A percentile compares a stretch with the other conserved stretches of the same genome.
phyloP scores from a whole-genome alignment of 2,888 invertebrate species.

The Baccha elongata region DNA sequence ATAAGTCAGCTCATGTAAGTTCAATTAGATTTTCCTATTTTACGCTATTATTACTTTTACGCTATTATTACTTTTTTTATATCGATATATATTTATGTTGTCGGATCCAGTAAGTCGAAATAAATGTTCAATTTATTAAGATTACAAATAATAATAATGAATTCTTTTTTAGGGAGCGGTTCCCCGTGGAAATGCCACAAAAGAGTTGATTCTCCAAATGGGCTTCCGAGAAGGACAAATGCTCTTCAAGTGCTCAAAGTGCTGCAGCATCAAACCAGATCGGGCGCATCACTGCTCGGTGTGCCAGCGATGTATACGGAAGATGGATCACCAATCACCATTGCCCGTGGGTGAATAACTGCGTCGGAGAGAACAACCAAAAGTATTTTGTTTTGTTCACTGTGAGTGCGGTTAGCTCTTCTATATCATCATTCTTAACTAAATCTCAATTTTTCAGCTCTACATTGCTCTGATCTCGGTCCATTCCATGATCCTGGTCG shows the following conservation, averaged over 20 bases:
- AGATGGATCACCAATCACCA: slow-evolving; percentile 88
- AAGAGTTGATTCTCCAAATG: slow-evolving; percentile 97
- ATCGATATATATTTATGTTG: too few species aligned
- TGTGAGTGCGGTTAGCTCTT: slow-evolving; percentile 84
- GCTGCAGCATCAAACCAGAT: slow-evolving; percentile 97
- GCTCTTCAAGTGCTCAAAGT: slow-evolving; percentile 97
- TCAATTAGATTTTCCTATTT: too few species aligned
- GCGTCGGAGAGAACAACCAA: slow-evolving; percentile 99
- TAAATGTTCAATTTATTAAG: too few species aligned
- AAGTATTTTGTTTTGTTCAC: slow-evolving; percentile 99
- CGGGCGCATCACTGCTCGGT: slow-evolving; percentile 98
- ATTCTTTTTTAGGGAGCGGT: slow-evolving; percentile 90
- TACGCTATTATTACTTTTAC: too few species aligned
- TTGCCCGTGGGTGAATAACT: slow-evolving; percentile 99
- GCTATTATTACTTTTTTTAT: too few species aligned
- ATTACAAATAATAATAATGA: too few species aligned
- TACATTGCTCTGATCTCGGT: slow-evolving; percentile 98
- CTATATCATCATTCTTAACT: too few species aligned
- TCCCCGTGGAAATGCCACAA: slow-evolving; percentile 96
- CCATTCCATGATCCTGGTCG: slow-evolving; percentile 95
- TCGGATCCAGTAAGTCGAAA: slow-evolving; percentile 95
- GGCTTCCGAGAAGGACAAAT: slow-evolving; percentile 95
- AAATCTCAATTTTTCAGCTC: slow-evolving; percentile 87
- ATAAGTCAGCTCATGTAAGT: too few species aligned
- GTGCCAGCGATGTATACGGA: slow-evolving; percentile 90